Conservation (phyloP, 2,888 invertebrate genomes). For the Muschampia staudingeri region DNA sequence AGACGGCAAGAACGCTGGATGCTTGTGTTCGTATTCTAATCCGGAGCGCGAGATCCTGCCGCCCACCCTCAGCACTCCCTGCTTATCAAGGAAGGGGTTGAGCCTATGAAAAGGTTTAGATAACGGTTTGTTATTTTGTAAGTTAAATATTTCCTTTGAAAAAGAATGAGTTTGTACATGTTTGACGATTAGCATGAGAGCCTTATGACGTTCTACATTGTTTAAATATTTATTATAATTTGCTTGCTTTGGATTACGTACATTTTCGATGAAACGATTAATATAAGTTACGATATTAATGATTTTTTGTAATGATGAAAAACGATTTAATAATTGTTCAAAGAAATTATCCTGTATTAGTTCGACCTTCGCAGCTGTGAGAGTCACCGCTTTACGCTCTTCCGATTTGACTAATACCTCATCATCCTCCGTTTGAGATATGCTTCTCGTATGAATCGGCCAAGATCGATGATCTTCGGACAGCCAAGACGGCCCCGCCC, state of each 20-base stretch:
- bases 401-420: background rate
- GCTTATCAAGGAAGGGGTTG: background rate
- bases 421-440: background rate
- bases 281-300: background rate
- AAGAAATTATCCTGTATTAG: background rate
- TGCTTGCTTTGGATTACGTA: background rate
- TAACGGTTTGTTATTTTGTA: background rate
- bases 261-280: background rate
- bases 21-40: slow-evolving; percentile 1
- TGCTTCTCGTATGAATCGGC: background rate
- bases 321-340: background rate
- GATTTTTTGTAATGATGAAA: slow-evolving; percentile 4
- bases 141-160: background rate
- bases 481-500: slow-evolving; percentile 16
- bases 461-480: background rate
- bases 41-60: background rate
- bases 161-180: background rate
- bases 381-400: background rate
- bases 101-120: background rate
- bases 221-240: background rate
- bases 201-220: background rate
- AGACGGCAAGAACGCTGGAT: slow-evolving; percentile 1
- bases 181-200: background rate
- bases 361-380: background rate
- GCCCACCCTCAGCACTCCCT: background rate